These are phyloP conservation scores for Orthosia gracilis DNA, from an alignment of 2,888 invertebrate genomes.

Conservation along the genomic window DNA sequence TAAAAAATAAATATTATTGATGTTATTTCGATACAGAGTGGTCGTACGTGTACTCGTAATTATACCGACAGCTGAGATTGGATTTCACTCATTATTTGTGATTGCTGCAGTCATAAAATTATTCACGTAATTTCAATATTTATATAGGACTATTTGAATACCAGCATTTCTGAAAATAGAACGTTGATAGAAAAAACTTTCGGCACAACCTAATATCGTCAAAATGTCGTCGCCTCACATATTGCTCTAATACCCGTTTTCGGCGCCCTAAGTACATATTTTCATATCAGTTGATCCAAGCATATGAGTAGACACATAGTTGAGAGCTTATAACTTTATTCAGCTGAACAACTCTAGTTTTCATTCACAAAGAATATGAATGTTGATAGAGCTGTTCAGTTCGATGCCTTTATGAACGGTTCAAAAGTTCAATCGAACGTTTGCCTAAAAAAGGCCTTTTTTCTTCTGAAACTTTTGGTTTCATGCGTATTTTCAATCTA, in stretches of 20 bases:
- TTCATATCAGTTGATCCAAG: conserved; percentile 44
- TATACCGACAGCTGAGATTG: neutral
- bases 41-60: neutral
- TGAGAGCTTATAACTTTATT: conserved; percentile 1
- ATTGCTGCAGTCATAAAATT: neutral
- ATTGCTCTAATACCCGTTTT: conserved; percentile 58
- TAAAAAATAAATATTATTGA: neutral
- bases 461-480: conserved; percentile 2
- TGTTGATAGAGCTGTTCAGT: conserved; percentile 22
- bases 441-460: neutral
- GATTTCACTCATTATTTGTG: conserved; percentile 11
- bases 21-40: neutral
- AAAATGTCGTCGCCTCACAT: conserved; percentile 35
- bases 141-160: neutral
- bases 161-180: conserved; percentile 17
- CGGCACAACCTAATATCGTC: conserved; percentile 9
- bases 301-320: conserved; percentile 35
- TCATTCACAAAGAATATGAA: conserved; percentile 26
- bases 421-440: neutral
- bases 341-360: conserved; percentile 30
- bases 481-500: neutral
- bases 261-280: conserved; percentile 52
- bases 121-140: neutral
- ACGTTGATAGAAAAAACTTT: conserved; percentile 25
- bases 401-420: conserved; percentile 1